Base-by-base conservation (phyloP, 2,888 invertebrate species). In the Chrysolina oricalcia region DNA sequence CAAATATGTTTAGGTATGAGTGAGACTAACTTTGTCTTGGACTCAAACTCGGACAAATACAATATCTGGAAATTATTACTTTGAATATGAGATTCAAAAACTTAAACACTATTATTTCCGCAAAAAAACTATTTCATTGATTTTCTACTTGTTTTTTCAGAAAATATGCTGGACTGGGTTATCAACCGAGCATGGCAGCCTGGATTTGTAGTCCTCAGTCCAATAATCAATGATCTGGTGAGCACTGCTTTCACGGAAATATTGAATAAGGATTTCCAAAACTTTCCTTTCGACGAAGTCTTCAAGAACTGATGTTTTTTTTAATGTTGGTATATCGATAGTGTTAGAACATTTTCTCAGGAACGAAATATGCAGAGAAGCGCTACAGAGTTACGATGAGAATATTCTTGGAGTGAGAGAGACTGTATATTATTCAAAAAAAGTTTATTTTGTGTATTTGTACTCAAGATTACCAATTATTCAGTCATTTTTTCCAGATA, bases 161-260 rank as follows among this genome's bases (percentile, higher is more conserved):
- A 94, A 86, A 90, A 90, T 77, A 89, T 95, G 79, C 88, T 95
- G 63, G 95, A 95, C 86, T 91, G 93, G 64, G 89, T 96, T 50
- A 96, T 96, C 85, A 96, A 96, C 87, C 92, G 92, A 17, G 92
- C 94, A 40, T 96, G 96, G 96, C 93, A 94, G 83, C 93, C 95
- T 0, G 95, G 95, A 41, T 94, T 96, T 84, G 92, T 93, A 1
- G 89, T 96, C 53, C 91, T 95, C 70, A 90, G 93, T 76, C 94
- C 95, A 0, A 89, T 96, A 67, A 95, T 96, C 84, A 95, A 96
- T 87, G 96, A 96, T 86, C 90, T 96, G 75, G 95, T 96, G 77
- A 94, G 95, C 86, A 93, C 93, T 0, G 96, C 94, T 8, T 96
- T 96, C 87, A 95, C 96, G 0, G 94, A 95, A 77, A 95, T 96